These are phyloP conservation scores for Arremon brunneinucha DNA, from an alignment of 2,797 vertebrate species.

Conservation along the genomic window DNA sequence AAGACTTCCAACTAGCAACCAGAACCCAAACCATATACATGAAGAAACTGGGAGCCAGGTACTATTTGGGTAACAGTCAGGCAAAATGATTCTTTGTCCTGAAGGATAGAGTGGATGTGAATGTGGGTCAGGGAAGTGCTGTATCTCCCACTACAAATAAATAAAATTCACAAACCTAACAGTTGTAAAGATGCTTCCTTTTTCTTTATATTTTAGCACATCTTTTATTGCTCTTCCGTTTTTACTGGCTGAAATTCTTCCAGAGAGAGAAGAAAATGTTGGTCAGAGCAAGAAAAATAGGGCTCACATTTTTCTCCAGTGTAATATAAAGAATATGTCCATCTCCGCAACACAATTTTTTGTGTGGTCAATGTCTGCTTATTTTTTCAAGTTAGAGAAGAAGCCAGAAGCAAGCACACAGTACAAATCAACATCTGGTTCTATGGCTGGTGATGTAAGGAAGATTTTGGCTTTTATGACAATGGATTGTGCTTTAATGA, in stretches of 20 bases:
- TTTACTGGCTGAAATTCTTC: not conserved
- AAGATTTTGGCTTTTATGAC: not conserved
- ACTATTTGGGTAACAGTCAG: not conserved
- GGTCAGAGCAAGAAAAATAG: not conserved
- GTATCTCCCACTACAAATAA: not conserved
- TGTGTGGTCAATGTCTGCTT: not conserved
- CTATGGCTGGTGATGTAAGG: not conserved
- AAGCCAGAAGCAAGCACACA: not conserved
- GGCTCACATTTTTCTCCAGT: not conserved
- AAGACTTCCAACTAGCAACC: not conserved
- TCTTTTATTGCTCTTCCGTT: not conserved
- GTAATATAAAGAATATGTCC: not conserved
- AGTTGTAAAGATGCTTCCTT: not conserved
- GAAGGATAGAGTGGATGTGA: not conserved
- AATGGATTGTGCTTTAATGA: not conserved
- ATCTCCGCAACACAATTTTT: not conserved
- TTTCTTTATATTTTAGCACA: not conserved
- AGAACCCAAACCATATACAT: not conserved
- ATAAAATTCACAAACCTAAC: slow-evolving; percentile 1
- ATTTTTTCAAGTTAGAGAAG: not conserved
- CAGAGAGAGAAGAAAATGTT: not conserved
- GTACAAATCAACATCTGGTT: not conserved
- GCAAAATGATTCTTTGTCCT: slow-evolving; percentile 34
- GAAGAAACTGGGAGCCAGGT: not conserved
- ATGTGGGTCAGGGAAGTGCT: slow-evolving; percentile 1